Percentiles rank a stretch among this genome's conserved stretches.
These are phyloP conservation scores for Lycaena phlaeas DNA, from an alignment of 2,888 invertebrate species.

Conservation along the genomic window DNA sequence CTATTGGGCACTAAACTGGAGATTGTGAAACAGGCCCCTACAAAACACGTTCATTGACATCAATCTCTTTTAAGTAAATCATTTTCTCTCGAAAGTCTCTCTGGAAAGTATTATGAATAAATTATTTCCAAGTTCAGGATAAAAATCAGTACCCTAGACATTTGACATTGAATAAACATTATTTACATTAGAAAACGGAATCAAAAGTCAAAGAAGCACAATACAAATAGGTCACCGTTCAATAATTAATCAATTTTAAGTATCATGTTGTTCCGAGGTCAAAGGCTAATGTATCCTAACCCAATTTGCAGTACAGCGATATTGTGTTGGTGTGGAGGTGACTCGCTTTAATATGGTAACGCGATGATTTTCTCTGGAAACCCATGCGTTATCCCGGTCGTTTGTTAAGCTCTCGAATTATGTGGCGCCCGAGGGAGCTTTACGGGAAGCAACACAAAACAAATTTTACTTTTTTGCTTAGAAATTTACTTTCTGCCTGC, in stretches of 20 bases:
- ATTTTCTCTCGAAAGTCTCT: no score
- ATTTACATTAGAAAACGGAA: no score
- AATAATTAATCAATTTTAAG: conserved; percentile 6
- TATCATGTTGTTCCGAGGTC: neutral
- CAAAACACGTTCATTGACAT: no score
- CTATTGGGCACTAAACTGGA: no score
- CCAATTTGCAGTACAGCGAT: conserved; percentile 2
- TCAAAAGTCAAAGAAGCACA: conserved; percentile 38
- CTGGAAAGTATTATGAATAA: no score
- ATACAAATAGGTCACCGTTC: conserved; percentile 19
- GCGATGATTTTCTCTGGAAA: conserved; percentile 36
- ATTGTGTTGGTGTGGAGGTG: conserved; percentile 11
- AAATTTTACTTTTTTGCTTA: conserved; percentile 34
- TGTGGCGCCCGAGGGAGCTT: conserved; percentile 45
- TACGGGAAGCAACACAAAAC: conserved; percentile 37
- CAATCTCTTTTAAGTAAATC: no score
- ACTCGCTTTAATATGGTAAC: conserved; percentile 26
- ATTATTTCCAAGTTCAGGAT: no score
- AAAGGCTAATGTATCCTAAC: neutral
- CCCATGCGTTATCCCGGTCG: conserved; percentile 42
- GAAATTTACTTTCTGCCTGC: conserved; percentile 30
- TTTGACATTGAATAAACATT: no score
- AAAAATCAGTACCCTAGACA: no score
- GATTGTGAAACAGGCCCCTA: no score
- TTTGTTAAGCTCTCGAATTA: conserved; percentile 49